phyloP scores from a whole-genome alignment of 2,797 vertebrate species.

The Sebastes paucispinis region DNA sequence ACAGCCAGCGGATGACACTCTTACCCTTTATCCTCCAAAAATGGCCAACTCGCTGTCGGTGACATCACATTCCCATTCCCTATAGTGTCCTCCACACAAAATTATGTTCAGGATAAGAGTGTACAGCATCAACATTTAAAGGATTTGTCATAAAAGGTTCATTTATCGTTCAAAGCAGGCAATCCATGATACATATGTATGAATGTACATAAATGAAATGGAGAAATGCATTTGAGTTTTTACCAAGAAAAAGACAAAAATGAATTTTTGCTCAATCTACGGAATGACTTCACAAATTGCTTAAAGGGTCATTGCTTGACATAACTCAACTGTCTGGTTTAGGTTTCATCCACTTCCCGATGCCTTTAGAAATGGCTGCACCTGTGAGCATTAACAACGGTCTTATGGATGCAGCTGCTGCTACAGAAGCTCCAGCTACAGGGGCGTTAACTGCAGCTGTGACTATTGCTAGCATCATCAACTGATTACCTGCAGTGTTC shows the following conservation, averaged over 20 bases:
- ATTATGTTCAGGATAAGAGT: neutral
- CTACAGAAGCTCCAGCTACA: neutral
- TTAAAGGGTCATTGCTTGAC: neutral
- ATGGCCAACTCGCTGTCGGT: no score
- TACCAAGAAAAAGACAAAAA: neutral
- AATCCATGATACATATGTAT: neutral
- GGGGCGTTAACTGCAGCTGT: neutral
- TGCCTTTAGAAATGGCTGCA: neutral
- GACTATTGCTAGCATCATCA: neutral
- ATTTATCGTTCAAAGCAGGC: neutral
- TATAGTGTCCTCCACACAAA: neutral
- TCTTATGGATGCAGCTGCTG: rapidly evolving
- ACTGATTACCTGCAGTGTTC: neutral
- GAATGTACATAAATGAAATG: neutral
- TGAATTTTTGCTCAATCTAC: neutral
- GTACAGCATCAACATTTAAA: neutral
- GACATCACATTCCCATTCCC: no score
- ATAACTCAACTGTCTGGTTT: neutral
- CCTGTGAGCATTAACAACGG: rapidly evolving
- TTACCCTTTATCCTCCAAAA: no score
- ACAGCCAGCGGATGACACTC: no score
- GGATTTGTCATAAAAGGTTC: neutral
- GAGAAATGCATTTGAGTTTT: neutral
- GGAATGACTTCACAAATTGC: neutral
- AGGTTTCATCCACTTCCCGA: constrained; percentile 11